Conservation (phyloP, 2,888 invertebrate genomes). For the Coelopa pilipes region DNA sequence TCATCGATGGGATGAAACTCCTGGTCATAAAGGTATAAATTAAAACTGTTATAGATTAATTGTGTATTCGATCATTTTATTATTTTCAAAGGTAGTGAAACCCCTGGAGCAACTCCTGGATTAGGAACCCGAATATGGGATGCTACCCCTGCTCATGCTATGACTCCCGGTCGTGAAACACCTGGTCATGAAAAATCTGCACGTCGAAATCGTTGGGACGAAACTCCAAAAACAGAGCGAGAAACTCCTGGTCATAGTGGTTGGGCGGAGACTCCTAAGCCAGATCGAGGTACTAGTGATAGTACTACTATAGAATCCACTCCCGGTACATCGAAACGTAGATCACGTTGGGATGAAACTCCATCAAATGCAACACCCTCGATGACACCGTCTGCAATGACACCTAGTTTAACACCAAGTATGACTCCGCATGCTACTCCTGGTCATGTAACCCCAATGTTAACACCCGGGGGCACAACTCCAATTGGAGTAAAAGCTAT, state of each 20-base stretch:
- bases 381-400: conserved; percentile 75
- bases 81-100: conserved; percentile 72
- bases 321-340: conserved; percentile 92
- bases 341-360: conserved; percentile 99
- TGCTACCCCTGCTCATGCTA: conserved; percentile 93
- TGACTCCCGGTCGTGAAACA: conserved; percentile 88
- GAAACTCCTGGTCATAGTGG: conserved; percentile 98
- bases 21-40: conserved; percentile 75
- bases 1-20: conserved; percentile 95
- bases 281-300: conserved; percentile 83
- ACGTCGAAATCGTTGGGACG: conserved; percentile 98
- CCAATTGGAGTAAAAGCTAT: conserved; percentile 95
- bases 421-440: conserved; percentile 82
- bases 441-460: conserved; percentile 74
- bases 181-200: conserved; percentile 82
- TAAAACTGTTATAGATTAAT: not conserved
- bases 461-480: conserved; percentile 87
- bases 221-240: conserved; percentile 97
- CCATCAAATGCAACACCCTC: conserved; percentile 83
- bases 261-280: conserved; percentile 99
- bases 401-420: conserved; percentile 78
- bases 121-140: conserved; percentile 94
- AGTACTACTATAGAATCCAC: conserved; percentile 89
- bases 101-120: conserved; percentile 92
- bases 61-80: not conserved